Evolutionary conservation across 2,113 vertebrate species (phyloP).

Genomic region (Columba livia): DNA sequence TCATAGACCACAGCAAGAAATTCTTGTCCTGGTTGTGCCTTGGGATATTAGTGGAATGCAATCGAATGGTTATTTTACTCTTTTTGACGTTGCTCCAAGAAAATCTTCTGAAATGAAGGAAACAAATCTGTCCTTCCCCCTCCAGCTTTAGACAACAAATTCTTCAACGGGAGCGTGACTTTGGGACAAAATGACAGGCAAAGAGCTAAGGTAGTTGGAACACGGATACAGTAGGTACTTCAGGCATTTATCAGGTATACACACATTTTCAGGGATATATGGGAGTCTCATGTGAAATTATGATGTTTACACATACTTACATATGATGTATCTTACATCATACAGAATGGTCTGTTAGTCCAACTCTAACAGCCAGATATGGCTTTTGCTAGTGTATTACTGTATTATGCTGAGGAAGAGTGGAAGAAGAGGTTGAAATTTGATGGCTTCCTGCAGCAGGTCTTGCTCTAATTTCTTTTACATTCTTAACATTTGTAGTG

Average conservation of each 20-base stretch:
- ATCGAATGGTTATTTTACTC: background rate
- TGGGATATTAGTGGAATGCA: constrained; percentile 9
- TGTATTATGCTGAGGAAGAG: background rate
- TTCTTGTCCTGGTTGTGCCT: background rate
- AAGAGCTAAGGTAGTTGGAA: background rate
- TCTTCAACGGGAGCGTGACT: background rate
- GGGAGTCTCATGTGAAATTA: background rate
- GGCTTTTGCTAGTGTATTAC: background rate
- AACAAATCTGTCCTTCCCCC: background rate
- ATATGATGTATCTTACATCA: background rate
- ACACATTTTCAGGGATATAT: background rate
- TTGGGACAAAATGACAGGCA: background rate
- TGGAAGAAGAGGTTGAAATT: background rate
- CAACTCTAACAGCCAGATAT: background rate
- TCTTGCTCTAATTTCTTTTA: background rate
- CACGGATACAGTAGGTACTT: background rate
- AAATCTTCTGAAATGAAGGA: background rate
- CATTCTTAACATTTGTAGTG: background rate
- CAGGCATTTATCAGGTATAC: background rate
- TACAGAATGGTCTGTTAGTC: background rate
- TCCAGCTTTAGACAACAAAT: background rate
- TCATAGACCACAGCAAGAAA: background rate
- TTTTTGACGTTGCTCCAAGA: background rate
- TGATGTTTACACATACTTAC: background rate
- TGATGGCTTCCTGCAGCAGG: background rate